Base-by-base conservation (phyloP, 2,797 vertebrate genomes). In the Xiphorhynchus erythropygius region DNA sequence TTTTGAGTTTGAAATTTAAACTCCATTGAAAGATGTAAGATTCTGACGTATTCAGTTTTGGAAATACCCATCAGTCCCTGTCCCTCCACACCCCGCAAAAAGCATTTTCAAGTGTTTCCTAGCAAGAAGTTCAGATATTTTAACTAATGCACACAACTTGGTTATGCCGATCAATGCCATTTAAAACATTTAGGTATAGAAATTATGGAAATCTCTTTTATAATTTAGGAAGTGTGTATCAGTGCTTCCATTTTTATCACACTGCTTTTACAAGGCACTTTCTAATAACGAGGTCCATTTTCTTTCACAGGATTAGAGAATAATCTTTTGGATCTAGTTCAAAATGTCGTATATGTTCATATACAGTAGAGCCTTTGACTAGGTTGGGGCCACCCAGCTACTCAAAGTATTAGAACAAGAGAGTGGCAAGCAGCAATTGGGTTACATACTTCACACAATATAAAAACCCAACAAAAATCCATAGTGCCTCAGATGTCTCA, bases 221-320 rank as follows among this genome's bases (percentile, higher is more conserved):
- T 53, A 82, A 89, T 50, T 74, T 67, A 79, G 35, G 41, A 87
- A 85, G 74, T 0, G 3, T 39, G 24, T 75, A 84, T 57, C 14
- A 30, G 37, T 52, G 24, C 73, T 91, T 76, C 64, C 9, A 65
- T n/a, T 96, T 93, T 86, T 85, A 93, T 24, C 1, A 0, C 64
- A 78, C 11, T 84, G 50, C 47, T 89, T 84, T 91, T 62, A 86
- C 25, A 75, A 78, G 46, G 10, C n/a, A 35, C 60, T 92, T 89
- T 55, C 46, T 80, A 68, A 67, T 7, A 80, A 35, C 10, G 27
- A 78, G 7, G 28, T 47, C 30, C 3, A 3, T 35, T 71, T 85
- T 90, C 33, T 74, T 67, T 44, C 33, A 69, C 15, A 57, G 73
- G 41, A 79, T 60, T 90, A 83, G 77, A 46, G 59, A 74, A 91